Conservation (phyloP, 2,113 vertebrate species). For the Sturnus vulgaris region DNA sequence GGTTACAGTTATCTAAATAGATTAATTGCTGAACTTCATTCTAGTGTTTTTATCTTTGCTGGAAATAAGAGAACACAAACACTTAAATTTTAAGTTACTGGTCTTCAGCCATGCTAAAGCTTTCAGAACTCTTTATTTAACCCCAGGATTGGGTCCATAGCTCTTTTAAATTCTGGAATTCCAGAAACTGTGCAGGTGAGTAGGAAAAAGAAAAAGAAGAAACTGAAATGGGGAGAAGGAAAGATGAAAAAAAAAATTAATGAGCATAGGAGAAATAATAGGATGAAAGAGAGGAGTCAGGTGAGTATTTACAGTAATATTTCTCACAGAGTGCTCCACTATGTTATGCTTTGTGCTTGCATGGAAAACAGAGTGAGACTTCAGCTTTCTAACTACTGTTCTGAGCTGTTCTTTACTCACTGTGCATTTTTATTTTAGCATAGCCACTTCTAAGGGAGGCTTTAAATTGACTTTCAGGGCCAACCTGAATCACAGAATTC, state of each 20-base stretch:
- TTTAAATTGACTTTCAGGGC: not conserved
- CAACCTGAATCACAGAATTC: not conserved
- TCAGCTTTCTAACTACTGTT: not conserved
- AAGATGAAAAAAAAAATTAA: not conserved
- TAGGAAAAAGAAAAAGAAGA: not conserved
- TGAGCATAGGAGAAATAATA: not conserved
- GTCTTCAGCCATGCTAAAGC: not conserved
- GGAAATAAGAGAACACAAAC: not conserved
- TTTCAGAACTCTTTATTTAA: not conserved
- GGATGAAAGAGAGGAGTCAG: not conserved
- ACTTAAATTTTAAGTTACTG: not conserved
- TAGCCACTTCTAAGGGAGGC: not conserved
- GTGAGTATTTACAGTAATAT: not conserved
- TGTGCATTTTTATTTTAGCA: not conserved
- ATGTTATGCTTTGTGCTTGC: not conserved
- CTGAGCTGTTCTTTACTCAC: not conserved
- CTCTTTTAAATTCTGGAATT: not conserved
- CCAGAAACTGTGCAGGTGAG: not conserved
- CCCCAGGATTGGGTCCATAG: not conserved
- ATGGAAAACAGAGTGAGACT: not conserved
- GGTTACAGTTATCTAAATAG: not conserved
- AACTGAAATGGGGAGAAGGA: not conserved
- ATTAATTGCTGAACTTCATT: not conserved
- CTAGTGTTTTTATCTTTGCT: not conserved
- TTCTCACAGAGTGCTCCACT: not conserved